These are phyloP conservation scores for Bergia sp. DNA, from an alignment of 92 coral and sea anemone genomes.

Conservation along the genomic window DNA sequence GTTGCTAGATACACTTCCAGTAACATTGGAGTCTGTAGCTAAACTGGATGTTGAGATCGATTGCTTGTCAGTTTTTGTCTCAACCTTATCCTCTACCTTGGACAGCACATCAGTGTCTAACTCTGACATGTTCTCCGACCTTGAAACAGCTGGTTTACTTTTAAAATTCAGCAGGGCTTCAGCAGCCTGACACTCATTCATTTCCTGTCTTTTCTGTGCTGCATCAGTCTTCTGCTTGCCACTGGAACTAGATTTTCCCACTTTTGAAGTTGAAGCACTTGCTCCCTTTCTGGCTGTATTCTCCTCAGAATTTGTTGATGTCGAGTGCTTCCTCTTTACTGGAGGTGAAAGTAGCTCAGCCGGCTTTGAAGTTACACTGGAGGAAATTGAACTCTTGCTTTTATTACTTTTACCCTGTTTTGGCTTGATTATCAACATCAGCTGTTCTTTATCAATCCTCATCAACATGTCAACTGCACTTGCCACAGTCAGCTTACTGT, in stretches of 20 bases:
- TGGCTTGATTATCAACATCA: conserved; percentile 9
- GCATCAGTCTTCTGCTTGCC: not conserved
- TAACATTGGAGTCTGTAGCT: not conserved
- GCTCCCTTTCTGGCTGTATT: conserved; percentile 29
- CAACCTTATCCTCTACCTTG: not conserved
- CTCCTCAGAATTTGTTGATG: conserved; percentile 9
- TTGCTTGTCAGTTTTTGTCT: not conserved
- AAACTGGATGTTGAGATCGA: conserved; percentile 3
- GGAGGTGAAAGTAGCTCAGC: conserved; percentile 22
- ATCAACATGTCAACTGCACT: conserved; percentile 64
- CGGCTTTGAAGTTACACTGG: not conserved
- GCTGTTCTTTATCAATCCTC: conserved; percentile 58
- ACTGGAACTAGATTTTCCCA: not conserved
- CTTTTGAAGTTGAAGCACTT: conserved; percentile 4
- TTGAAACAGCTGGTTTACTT: conserved; percentile 63
- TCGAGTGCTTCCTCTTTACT: conserved; percentile 19
- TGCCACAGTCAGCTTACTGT: conserved; percentile 62
- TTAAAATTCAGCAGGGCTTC: conserved; percentile 92
- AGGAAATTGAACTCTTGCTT: not conserved
- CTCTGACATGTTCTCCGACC: conserved; percentile 44
- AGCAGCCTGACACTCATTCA: conserved; percentile 87
- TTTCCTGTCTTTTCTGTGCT: conserved; percentile 56
- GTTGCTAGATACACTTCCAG: not conserved
- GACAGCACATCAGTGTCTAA: conserved; percentile 7
- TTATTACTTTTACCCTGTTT: conserved; percentile 4